These are phyloP conservation scores for Drusus annulatus DNA, from an alignment of 1,140 invertebrate species.

Conservation along the genomic window DNA sequence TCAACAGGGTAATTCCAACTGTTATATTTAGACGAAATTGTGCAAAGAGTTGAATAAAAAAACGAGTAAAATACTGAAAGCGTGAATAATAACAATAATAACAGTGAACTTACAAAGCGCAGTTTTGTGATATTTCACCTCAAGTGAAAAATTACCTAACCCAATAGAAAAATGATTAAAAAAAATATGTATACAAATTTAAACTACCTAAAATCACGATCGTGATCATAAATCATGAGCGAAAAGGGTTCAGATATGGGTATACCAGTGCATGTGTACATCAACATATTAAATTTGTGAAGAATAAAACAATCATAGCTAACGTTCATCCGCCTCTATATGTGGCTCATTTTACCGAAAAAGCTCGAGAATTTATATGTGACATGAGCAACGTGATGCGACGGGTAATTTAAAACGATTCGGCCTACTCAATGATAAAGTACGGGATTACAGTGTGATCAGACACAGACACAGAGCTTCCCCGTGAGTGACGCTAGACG, in stretches of 20 bases:
- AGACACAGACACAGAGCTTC: background rate
- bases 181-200: no score
- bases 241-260: no score
- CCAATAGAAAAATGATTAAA: no score
- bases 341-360: conserved; percentile 25
- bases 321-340: background rate
- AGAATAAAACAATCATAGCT: conserved; percentile 28
- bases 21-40: background rate
- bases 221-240: no score
- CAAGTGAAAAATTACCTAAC: no score
- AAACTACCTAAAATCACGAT: no score
- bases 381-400: conserved; percentile 33
- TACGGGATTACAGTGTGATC: conserved; percentile 47
- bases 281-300: no score
- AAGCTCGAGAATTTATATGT: conserved; percentile 24
- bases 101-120: no score
- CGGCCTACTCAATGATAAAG: conserved; percentile 47
- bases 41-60: background rate
- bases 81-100: no score
- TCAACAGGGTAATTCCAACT: background rate
- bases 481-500: no score
- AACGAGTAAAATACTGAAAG: background rate
- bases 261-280: no score
- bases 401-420: conserved; percentile 50
- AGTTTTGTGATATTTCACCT: no score